Base-by-base conservation (phyloP, 1,140 invertebrate genomes). In the Danaus plexippus region DNA sequence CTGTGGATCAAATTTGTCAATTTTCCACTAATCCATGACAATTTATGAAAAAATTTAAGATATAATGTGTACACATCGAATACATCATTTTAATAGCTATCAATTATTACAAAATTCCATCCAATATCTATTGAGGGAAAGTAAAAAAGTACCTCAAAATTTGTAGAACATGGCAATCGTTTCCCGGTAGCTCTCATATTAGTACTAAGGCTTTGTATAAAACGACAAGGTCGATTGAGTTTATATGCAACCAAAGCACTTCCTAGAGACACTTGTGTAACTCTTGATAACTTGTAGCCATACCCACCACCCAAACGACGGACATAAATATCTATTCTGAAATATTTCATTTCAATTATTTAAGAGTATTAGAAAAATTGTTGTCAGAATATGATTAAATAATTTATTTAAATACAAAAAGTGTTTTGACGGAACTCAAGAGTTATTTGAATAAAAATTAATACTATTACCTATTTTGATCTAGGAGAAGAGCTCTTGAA, bases 101-200 rank as follows among this genome's bases (percentile, higher is more conserved):
- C 0, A 32, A 32, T 32, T 6, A 32, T 32, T 32, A 32, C 22
- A 32, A 32, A 32, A 32, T 32, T 32, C 5, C 2, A 32, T 32
- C 22, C 2, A 32, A 32, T 32, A 32, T 32, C 22, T 22, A 22
- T 22, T 22, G 18, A 22, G 18, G 18, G 18, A 44, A 44, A 44
- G 43, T 11, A 10, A 44, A 44, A 11, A 44, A 44, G 10, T 73
- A 91, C 90, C 74, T 92, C 90, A 68, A 92, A 94, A 59, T 91
- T 87, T 42, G 82, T 74, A 9, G 81, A 77, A 40, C 81, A 81
- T 0, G 90, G 85, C n/a, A 84, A 73, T 59, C 92, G 76, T 69
- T 93, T 93, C 1, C 93, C 93, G 0, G 91, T 63, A 40, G 88
- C 66, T 40, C 83, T 84, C 89, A 92, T 92, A 59, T 91, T 92